Evolutionary conservation across 2,888 invertebrate species (phyloP).

Genomic region (Uloborus plumipes): DNA sequence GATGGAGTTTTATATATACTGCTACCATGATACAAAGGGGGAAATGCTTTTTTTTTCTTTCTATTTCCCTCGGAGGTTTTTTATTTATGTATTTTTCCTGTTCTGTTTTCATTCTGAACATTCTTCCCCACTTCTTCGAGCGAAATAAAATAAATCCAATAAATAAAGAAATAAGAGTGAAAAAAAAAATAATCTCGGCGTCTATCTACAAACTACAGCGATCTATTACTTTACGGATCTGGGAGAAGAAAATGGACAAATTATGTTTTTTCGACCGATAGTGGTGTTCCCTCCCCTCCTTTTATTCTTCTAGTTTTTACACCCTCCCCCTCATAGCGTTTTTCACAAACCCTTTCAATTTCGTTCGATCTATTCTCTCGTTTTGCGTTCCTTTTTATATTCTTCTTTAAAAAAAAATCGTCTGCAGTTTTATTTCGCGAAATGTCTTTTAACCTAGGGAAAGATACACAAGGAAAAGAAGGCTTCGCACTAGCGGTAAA

Average conservation of each 20-base stretch:
- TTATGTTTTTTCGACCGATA: conserved; percentile 53
- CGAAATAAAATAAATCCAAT: conserved; percentile 12
- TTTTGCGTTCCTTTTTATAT: conserved; percentile 8
- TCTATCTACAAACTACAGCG: conserved; percentile 50
- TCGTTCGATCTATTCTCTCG: conserved; percentile 45
- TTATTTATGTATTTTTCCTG: conserved; percentile 10
- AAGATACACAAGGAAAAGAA: conserved; percentile 30
- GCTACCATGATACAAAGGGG: conserved; percentile 30
- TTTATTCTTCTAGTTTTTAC: background rate
- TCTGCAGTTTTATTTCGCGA: conserved; percentile 36
- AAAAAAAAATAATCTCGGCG: conserved; percentile 61
- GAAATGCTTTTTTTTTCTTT: conserved; percentile 12
- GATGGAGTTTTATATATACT: conserved; percentile 15
- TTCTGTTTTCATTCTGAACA: background rate
- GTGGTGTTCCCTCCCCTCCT: conserved; percentile 20
- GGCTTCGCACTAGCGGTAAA: background rate
- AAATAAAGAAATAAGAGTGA: conserved; percentile 33
- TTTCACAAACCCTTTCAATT: conserved; percentile 59
- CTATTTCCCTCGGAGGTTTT: conserved; percentile 8
- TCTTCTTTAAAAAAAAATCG: conserved; percentile 27
- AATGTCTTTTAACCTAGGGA: conserved; percentile 47
- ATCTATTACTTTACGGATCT: conserved; percentile 64
- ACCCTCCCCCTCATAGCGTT: conserved; percentile 9
- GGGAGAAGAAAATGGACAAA: conserved; percentile 61
- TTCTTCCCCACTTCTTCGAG: no score